These are phyloP conservation scores for Orgyia antiqua DNA, from an alignment of 2,888 invertebrate species.

Conservation along the genomic window DNA sequence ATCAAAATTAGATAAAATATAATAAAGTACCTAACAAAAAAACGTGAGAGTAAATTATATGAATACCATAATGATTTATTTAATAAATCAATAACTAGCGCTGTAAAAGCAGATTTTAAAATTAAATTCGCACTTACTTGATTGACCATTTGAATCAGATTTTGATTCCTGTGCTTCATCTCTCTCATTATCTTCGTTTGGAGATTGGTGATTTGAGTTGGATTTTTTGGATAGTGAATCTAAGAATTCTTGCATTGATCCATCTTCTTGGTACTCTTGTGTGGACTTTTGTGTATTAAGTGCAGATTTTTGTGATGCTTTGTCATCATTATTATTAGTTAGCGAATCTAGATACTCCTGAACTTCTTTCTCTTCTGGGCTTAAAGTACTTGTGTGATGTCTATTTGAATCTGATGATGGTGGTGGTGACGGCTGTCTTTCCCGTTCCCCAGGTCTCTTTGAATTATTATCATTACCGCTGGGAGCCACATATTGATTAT, in stretches of 20 bases:
- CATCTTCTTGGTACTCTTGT: not conserved
- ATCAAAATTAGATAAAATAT: too few species aligned
- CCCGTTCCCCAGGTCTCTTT: too few species aligned
- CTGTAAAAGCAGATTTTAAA: too few species aligned
- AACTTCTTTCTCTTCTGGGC: not conserved
- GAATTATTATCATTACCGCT: not conserved
- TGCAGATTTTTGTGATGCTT: too few species aligned
- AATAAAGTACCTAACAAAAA: too few species aligned
- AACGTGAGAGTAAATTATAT: too few species aligned
- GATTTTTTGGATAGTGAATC: not conserved
- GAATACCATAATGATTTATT: too few species aligned
- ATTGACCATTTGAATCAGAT: not conserved
- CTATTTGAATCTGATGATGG: not conserved
- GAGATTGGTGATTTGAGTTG: not conserved
- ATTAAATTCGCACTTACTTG: not conserved
- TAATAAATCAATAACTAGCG: too few species aligned
- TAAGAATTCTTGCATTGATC: not conserved
- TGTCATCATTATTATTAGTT: not conserved
- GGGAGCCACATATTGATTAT: not conserved
- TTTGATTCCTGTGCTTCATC: too few species aligned
- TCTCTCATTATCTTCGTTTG: too few species aligned
- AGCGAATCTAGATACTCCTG: not conserved
- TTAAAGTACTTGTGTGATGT: not conserved
- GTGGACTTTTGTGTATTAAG: too few species aligned
- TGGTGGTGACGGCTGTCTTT: too few species aligned